These are phyloP conservation scores for Sarcophaga peregrina DNA, from an alignment of 1,140 invertebrate genomes.

Conservation along the genomic window DNA sequence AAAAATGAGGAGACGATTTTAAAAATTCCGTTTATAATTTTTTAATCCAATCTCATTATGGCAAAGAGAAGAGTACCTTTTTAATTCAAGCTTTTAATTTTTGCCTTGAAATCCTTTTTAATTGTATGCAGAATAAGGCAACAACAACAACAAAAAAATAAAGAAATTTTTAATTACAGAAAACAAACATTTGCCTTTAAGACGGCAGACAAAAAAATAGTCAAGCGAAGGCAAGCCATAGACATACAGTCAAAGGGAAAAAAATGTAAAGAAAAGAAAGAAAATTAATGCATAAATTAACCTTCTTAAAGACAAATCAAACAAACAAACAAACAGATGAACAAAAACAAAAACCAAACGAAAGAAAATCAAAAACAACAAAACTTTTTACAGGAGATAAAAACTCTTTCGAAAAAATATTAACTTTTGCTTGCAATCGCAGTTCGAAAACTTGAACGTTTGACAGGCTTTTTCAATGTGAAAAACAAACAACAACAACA, in stretches of 20 bases:
- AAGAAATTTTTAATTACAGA: constrained; percentile 4
- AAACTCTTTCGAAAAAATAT: neutral
- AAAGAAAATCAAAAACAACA: neutral
- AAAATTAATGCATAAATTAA: constrained; percentile 23
- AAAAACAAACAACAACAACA: neutral
- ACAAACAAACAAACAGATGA: neutral
- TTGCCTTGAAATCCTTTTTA: neutral
- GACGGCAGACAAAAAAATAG: neutral
- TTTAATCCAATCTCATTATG: neutral
- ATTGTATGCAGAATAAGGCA: neutral
- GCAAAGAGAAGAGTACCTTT: neutral
- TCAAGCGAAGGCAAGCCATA: too few relatives aligned
- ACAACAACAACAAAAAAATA: neutral
- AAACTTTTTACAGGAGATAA: constrained; percentile 8
- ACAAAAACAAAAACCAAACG: neutral
- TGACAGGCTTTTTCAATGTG: constrained; percentile 14
- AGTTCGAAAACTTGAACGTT: neutral
- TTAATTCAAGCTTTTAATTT: neutral
- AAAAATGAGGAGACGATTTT: neutral
- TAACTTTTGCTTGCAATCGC: neutral
- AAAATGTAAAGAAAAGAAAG: neutral
- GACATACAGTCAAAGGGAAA: neutral
- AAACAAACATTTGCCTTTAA: neutral
- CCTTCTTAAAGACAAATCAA: constrained; percentile 25
- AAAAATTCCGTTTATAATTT: neutral